Evolutionary conservation across 2,888 invertebrate genomes (phyloP).

Genomic region (Anagyrus pseudococci): DNA sequence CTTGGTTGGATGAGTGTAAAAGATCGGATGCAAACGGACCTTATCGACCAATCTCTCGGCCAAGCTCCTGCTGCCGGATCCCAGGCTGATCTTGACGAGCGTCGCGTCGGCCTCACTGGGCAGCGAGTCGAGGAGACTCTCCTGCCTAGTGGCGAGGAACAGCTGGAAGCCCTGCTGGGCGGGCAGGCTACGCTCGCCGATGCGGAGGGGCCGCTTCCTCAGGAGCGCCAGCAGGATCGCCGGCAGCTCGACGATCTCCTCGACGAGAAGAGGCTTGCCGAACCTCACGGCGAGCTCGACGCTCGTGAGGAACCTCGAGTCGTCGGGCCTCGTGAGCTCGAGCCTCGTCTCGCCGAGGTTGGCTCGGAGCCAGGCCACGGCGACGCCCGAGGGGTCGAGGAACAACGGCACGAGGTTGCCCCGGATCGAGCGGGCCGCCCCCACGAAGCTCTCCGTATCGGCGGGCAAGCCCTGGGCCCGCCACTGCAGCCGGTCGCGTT

Average conservation of each 20-base stretch:
- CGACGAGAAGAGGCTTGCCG: slow-evolving; percentile 55
- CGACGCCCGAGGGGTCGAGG: slow-evolving; percentile 88
- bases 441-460: slow-evolving; percentile 56
- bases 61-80: slow-evolving; percentile 52
- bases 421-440: slow-evolving; percentile 56
- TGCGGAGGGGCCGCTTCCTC: slow-evolving; percentile 47
- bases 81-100: slow-evolving; percentile 52
- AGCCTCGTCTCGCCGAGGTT: slow-evolving; percentile 70
- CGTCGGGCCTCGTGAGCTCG: slow-evolving; percentile 82
- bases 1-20: too few relatives aligned
- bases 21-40: too few relatives aligned
- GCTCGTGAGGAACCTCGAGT: slow-evolving; percentile 75
- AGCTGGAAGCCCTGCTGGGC: slow-evolving; percentile 53
- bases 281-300: slow-evolving; percentile 78
- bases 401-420: slow-evolving; percentile 77
- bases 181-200: slow-evolving; percentile 53
- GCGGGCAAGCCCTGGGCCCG: slow-evolving; percentile 83
- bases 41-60: slow-evolving; percentile 58
- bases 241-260: slow-evolving; percentile 55
- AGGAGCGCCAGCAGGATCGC: slow-evolving; percentile 53
- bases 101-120: slow-evolving; percentile 59
- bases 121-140: slow-evolving; percentile 83
- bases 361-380: slow-evolving; percentile 80
- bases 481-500: slow-evolving; percentile 84
- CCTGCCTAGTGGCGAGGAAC: slow-evolving; percentile 74